Conservation (phyloP, 2,797 vertebrate species). For the Coranthus polyacanthus region DNA sequence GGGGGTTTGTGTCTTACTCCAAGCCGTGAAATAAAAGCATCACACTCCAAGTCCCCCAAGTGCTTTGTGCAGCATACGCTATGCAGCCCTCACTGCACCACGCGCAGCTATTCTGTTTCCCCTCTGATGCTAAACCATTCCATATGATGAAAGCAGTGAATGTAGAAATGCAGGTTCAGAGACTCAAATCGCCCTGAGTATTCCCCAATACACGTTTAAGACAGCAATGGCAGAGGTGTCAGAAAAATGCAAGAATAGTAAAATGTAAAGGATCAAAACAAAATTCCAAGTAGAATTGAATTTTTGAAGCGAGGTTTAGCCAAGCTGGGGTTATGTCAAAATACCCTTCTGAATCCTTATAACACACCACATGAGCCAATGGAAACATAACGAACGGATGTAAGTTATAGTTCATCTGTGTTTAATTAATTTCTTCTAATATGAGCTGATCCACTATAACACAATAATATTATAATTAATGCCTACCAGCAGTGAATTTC, state of each 20-base stretch:
- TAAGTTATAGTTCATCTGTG: no score
- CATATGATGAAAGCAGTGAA: conserved; percentile 59
- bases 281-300: conserved; percentile 11
- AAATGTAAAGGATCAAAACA: conserved; percentile 20
- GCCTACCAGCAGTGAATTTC: conserved; percentile 30
- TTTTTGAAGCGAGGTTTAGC: not conserved
- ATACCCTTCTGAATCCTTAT: no score
- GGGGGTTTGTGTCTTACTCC: conserved; percentile 69
- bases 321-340: no score
- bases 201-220: conserved; percentile 16
- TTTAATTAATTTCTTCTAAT: conserved; percentile 21
- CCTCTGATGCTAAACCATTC: conserved; percentile 64
- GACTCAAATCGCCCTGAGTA: conserved; percentile 22
- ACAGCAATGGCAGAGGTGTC: conserved; percentile 19
- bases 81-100: conserved; percentile 6
- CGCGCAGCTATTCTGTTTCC: conserved; percentile 25
- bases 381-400: no score
- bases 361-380: no score
- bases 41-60: conserved; percentile 31
- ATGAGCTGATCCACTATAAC: conserved; percentile 24
- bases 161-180: conserved; percentile 48
- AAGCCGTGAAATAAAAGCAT: conserved; percentile 66
- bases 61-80: conserved; percentile 33
- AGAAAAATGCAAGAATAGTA: conserved; percentile 34
- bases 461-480: conserved; percentile 53